Evolutionary conservation across 2,797 vertebrate genomes (phyloP), one percentile per base, ranked within the genome.

Genomic region (Enteromius paludinosus): DNA sequence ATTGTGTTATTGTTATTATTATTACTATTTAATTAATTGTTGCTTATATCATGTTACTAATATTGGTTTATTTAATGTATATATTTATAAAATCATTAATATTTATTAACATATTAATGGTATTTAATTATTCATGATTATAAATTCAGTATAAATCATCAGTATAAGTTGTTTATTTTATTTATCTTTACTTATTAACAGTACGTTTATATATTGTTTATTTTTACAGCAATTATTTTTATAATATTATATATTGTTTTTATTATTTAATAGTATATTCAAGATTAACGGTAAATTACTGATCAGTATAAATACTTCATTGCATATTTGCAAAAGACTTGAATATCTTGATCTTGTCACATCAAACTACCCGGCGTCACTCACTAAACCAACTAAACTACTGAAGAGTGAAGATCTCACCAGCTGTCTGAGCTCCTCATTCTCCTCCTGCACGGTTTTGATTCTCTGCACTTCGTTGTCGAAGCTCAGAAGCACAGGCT

Each of bases 401-500:
- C 15, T 28, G 0, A 43, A 30, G 0, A 5, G 41, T 33, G 17
- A 33, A 25, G 17, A 0, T 81, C 92, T 91, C 75, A 97, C 98
- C 96, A 93, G 89, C 86, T 99, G 98, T 30, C 96, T 93, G 76
- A 98, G 90, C 0, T 92, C 93, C 83, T 99, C 98, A 3, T 98
- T 99, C 89, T 99, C 97, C 79, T 99, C 98, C 33, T 95, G 94
- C 62, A 98, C 72, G 41, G 92, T 88, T 30, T 86, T 93, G 85
- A 88, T 96, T 87, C 93, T 95, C 92, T 98, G 97, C 81, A 96
- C 96, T 84, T 99, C 98, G 0, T 94, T 92, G 79, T 99, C 97
- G 4, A 99, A 99, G 88, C 95, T 98, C 89, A 99, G 91, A 89
- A 99, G 95, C 33, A 96, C 95, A 1, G 98, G 98, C 85, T 96